Evolutionary conservation across 2,888 invertebrate species (phyloP), one percentile per base, ranked within the genome.

Genomic region (Carcina quercana): DNA sequence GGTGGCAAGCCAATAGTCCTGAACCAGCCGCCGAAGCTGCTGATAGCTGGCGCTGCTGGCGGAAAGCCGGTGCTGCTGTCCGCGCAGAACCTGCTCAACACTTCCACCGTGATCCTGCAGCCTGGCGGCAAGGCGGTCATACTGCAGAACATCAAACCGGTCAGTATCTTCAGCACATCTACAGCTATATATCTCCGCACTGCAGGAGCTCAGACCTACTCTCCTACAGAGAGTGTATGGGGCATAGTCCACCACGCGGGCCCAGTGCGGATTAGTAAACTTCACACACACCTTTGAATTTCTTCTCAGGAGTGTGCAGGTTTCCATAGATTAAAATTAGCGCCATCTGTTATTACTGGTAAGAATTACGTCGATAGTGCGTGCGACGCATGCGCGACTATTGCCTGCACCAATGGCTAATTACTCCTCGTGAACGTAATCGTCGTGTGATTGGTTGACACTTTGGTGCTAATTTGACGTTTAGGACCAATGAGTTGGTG

Each of bases 121-220:
- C 82, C 80, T 1, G 82, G 85, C 1, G 84, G 86, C 19, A 86
- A 86, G 40, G 82, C 86, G 0, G 82, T 86, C 15, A 65, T 87
- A 28, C 54, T 87, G 38, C 83, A 87, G 55, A 83, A 80, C 14
- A 75, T 84, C 55, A 83, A 83, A 38, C 75, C 76, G 29, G 76
- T 80, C 13, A 53, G 62, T 53, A 12, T 3, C 12, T 3, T n/a
- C n/a, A 7, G 15, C 15, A 7, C 5, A 7, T 5, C 5, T 5
- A 17, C 17, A 17, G 17, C 5, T 17, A 17, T 17, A 5, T 7
- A 17, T 17, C 17, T 17, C 5, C 17, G 7, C 5, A 17, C 7
- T 7, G 22, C 22, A n/a, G n/a, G n/a, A n/a, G n/a, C n/a, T n/a
- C n/a, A n/a, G n/a, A n/a, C n/a, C n/a, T n/a, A n/a, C 7, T 17